Percentiles rank a stretch among this genome's conserved stretches.
Conservation (phyloP, 2,888 invertebrate species). For the Sisyra terminalis region DNA sequence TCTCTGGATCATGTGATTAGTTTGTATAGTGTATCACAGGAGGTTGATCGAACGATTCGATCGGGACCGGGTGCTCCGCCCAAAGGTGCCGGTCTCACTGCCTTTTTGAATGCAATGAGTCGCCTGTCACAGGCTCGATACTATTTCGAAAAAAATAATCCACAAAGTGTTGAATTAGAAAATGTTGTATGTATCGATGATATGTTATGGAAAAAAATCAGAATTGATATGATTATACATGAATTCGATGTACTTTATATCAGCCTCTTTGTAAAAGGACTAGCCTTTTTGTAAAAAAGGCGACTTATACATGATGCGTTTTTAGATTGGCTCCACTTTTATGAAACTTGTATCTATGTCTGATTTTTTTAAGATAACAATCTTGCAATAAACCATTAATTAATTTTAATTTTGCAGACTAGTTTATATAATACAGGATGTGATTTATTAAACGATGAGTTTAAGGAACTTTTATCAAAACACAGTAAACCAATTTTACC, state of each 20-base stretch:
- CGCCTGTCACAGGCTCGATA: slow-evolving; percentile 72
- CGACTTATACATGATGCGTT: no score
- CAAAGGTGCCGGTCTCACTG: slow-evolving; percentile 33
- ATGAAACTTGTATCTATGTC: slow-evolving; percentile 7
- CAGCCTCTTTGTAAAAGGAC: background rate
- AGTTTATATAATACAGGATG: slow-evolving; percentile 68
- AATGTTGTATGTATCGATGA: slow-evolving; percentile 70
- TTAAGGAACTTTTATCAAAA: slow-evolving; percentile 68
- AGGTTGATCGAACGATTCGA: slow-evolving; percentile 72
- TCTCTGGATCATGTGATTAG: slow-evolving; percentile 87
- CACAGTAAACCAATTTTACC: slow-evolving; percentile 78
- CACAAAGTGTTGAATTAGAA: slow-evolving; percentile 83
- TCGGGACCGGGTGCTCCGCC: slow-evolving; percentile 60
- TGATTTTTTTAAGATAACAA: slow-evolving; percentile 1
- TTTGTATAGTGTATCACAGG: slow-evolving; percentile 88
- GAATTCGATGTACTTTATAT: no score
- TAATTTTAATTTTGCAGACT: slow-evolving; percentile 31
- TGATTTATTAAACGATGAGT: slow-evolving; percentile 71
- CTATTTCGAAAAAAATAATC: slow-evolving; percentile 85
- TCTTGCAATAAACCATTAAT: slow-evolving; percentile 3
- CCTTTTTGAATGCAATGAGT: slow-evolving; percentile 55
- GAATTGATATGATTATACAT: no score
- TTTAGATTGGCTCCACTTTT: no score
- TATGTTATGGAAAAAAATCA: no score
- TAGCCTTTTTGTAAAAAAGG: no score